Conservation (phyloP, 2,888 invertebrate species). For the Gordius sp. region DNA sequence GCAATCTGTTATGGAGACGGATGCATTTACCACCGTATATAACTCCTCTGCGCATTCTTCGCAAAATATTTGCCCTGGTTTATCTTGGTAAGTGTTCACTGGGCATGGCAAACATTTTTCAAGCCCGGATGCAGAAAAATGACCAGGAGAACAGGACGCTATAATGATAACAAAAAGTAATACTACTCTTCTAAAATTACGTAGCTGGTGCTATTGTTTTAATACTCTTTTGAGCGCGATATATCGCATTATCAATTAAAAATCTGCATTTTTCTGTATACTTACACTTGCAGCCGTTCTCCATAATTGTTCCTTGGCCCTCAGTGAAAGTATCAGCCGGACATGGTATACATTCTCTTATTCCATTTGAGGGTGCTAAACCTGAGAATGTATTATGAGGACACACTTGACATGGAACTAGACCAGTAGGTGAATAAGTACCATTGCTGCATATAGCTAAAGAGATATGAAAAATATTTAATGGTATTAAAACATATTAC, state of each 20-base stretch:
- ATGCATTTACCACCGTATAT: slow-evolving; percentile 52
- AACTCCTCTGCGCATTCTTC: slow-evolving; percentile 66
- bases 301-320: slow-evolving; percentile 26
- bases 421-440: slow-evolving; percentile 70
- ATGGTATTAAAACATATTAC: background rate
- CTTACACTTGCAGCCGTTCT: slow-evolving; percentile 29
- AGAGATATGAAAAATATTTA: slow-evolving; percentile 18
- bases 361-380: slow-evolving; percentile 23
- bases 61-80: slow-evolving; percentile 55
- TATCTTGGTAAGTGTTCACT: slow-evolving; percentile 64
- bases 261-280: background rate
- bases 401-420: slow-evolving; percentile 77
- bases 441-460: slow-evolving; percentile 66
- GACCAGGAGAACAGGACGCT: slow-evolving; percentile 60
- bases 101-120: slow-evolving; percentile 79
- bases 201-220: too few relatives aligned
- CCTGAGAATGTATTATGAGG: slow-evolving; percentile 54
- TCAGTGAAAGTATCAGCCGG: slow-evolving; percentile 30
- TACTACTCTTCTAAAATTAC: too few relatives aligned
- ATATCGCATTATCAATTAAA: too few relatives aligned
- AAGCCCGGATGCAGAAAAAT: slow-evolving; percentile 67
- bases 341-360: slow-evolving; percentile 48
- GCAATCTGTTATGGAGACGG: slow-evolving; percentile 58
- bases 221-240: too few relatives aligned
- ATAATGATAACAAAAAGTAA: too few relatives aligned